Percentiles rank a stretch among this genome's conserved stretches.
Evolutionary conservation across 2,113 vertebrate species (phyloP).

Genomic region (Leptocoma aspasia): DNA sequence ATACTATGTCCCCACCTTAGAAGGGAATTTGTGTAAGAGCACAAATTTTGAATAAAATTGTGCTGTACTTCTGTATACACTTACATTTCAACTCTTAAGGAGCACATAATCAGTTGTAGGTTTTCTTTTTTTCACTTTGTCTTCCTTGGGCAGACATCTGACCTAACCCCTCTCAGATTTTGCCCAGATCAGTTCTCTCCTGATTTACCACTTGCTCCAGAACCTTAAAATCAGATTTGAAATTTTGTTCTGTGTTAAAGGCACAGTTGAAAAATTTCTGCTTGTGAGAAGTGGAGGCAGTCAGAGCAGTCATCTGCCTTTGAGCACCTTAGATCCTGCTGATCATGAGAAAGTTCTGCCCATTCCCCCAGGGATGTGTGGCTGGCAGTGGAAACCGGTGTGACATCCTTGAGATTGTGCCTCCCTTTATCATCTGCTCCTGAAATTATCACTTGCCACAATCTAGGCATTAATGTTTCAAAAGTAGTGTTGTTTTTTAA

Average conservation of each 20-base stretch:
- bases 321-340: neutral
- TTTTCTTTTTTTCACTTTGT: neutral
- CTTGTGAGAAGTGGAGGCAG: neutral
- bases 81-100: neutral
- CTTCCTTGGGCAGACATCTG: neutral
- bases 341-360: accelerated
- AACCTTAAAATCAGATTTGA: neutral
- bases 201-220: neutral
- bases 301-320: neutral
- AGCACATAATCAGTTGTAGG: neutral
- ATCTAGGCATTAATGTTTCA: neutral
- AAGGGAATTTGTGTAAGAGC: neutral
- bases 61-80: neutral
- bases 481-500: neutral
- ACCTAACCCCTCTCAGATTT: neutral
- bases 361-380: neutral
- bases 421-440: neutral
- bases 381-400: neutral
- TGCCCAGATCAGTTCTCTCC: neutral
- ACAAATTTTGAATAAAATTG: neutral
- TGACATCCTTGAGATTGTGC: neutral
- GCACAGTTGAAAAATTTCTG: neutral
- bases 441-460: neutral
- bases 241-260: neutral
- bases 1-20: neutral